Evolutionary conservation across 2,113 vertebrate species (phyloP).

Genomic region (Platichthys flesus): DNA sequence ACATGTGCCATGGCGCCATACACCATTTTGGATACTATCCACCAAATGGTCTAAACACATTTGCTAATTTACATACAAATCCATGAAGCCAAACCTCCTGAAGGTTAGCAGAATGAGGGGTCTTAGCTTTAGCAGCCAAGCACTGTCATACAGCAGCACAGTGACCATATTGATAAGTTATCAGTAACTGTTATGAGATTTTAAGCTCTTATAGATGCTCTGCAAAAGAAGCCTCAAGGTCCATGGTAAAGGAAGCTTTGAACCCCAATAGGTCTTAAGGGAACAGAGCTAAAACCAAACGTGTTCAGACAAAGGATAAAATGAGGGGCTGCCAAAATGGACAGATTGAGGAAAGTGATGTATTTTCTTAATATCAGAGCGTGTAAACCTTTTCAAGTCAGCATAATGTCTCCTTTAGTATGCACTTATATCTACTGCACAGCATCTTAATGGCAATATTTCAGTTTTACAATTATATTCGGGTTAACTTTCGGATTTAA

Average conservation of each 20-base stretch:
- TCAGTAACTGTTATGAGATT: neutral
- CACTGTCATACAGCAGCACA: neutral
- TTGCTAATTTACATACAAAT: constrained; percentile 14
- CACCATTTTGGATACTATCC: constrained; percentile 39
- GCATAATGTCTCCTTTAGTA: too few species aligned
- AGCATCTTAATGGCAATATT: neutral
- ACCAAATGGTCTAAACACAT: constrained; percentile 25
- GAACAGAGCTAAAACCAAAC: too few species aligned
- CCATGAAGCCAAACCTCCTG: neutral
- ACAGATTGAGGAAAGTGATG: too few species aligned
- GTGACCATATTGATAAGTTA: neutral
- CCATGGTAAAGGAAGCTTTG: too few species aligned
- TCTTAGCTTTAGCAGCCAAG: neutral
- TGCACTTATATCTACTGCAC: neutral
- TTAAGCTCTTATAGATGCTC: neutral
- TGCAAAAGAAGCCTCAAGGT: too few species aligned
- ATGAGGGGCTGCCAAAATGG: too few species aligned
- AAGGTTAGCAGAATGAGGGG: neutral
- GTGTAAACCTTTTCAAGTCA: too few species aligned
- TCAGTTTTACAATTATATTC: too few species aligned
- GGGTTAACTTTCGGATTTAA: too few species aligned
- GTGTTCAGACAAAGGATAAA: too few species aligned
- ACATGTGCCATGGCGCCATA: constrained; percentile 11
- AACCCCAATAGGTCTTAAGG: too few species aligned
- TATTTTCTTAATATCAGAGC: too few species aligned